Percentiles rank a stretch among this genome's conserved stretches.
Conservation (phyloP, 1,140 invertebrate species). For the Camponotus pennsylvanicus region DNA sequence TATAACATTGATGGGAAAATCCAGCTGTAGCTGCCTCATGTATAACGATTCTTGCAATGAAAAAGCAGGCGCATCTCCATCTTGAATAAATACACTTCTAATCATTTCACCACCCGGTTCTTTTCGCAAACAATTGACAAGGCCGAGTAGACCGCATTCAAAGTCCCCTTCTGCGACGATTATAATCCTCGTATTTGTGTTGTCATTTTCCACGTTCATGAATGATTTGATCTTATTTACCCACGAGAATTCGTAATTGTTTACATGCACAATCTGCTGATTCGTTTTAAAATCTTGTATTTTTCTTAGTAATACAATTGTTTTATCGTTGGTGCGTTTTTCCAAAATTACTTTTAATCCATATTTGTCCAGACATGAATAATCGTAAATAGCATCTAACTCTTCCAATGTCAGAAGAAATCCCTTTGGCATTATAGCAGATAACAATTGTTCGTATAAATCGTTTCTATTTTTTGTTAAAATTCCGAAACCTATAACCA, state of each 20-base stretch:
- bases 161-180: slow-evolving; percentile 88
- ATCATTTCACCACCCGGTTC: slow-evolving; percentile 90
- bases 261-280: slow-evolving; percentile 75
- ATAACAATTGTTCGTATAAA: background rate
- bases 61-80: slow-evolving; percentile 89
- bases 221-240: slow-evolving; percentile 84
- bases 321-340: slow-evolving; percentile 75
- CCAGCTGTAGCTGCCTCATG: slow-evolving; percentile 88
- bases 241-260: slow-evolving; percentile 84
- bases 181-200: slow-evolving; percentile 78
- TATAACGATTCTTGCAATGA: slow-evolving; percentile 89
- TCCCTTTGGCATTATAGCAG: slow-evolving; percentile 77
- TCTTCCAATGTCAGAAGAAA: slow-evolving; percentile 86
- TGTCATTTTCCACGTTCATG: slow-evolving; percentile 84
- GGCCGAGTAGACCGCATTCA: slow-evolving; percentile 93
- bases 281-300: slow-evolving; percentile 69
- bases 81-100: slow-evolving; percentile 89
- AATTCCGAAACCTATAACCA: slow-evolving; percentile 85
- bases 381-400: slow-evolving; percentile 42
- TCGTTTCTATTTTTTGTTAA: background rate
- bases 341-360: slow-evolving; percentile 76
- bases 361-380: slow-evolving; percentile 71
- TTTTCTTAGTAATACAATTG: slow-evolving; percentile 79
- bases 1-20: slow-evolving; percentile 93
- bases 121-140: slow-evolving; percentile 91